Evolutionary conservation across 92 coral and sea anemone species (phyloP).

Genomic region (Micromussa lordhowensis): DNA sequence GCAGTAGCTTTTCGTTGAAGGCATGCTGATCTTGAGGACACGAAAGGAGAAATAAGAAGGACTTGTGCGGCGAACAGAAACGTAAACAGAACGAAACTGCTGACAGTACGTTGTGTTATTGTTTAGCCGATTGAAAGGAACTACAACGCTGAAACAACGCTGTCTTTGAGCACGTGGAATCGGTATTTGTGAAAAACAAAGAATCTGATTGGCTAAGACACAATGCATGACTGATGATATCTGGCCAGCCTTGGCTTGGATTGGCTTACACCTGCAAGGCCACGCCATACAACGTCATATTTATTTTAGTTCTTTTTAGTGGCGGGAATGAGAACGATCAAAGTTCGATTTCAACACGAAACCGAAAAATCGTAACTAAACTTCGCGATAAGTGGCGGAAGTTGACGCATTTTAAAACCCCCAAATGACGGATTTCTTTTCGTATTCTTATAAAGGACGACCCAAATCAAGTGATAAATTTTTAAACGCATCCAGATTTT

Average conservation of each 20-base stretch:
- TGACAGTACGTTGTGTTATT: constrained; percentile 44
- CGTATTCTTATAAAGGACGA: not conserved
- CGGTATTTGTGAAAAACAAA: constrained; percentile 62
- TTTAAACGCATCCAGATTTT: not conserved
- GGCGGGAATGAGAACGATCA: constrained; percentile 69
- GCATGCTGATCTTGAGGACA: constrained; percentile 37
- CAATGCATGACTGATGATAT: constrained; percentile 65
- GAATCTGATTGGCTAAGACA: constrained; percentile 68
- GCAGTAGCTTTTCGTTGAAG: constrained; percentile 78
- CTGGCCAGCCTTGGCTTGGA: constrained; percentile 45
- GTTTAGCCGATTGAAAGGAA: constrained; percentile 57
- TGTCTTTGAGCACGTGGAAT: constrained; percentile 85
- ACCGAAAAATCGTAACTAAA: constrained; percentile 2
- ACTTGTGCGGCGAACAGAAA: not conserved
- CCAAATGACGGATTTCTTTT: not conserved
- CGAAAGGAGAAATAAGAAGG: not conserved
- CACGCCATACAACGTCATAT: constrained; percentile 66
- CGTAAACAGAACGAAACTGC: constrained; percentile 27
- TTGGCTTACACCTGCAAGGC: constrained; percentile 75
- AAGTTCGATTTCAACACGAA: constrained; percentile 18
- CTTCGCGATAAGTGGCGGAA: not conserved
- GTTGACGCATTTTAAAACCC: not conserved
- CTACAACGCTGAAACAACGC: constrained; percentile 71
- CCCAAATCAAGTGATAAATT: not conserved
- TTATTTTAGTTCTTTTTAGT: constrained; percentile 56